phyloP scores from a whole-genome alignment of 2,113 vertebrate genomes.

The Patagioenas fasciata region DNA sequence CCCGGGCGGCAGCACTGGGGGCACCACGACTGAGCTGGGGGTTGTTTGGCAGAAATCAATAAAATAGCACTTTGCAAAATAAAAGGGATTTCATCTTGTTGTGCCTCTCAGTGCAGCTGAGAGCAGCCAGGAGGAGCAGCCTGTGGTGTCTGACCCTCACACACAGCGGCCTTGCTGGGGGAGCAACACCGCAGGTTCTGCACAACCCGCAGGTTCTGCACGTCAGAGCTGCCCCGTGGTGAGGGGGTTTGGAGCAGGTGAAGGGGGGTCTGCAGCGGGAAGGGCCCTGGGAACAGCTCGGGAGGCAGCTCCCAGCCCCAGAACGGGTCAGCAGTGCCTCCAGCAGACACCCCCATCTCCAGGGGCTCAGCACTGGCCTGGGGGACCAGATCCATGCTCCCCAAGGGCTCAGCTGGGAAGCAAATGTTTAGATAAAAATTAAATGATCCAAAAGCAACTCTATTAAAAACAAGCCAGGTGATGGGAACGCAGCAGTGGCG shows the following conservation, averaged over 20 bases:
- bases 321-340: background rate
- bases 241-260: too few species aligned
- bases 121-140: background rate
- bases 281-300: background rate
- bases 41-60: background rate
- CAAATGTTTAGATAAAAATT: conserved; percentile 20
- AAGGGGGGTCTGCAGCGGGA: background rate
- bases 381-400: background rate
- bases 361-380: background rate
- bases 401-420: conserved; percentile 5
- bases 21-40: background rate
- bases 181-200: accelerated
- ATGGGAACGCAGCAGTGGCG: background rate
- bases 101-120: background rate
- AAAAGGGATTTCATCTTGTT: background rate
- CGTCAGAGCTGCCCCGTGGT: too few species aligned
- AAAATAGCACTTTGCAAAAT: background rate
- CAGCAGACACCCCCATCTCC: background rate
- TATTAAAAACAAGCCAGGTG: background rate
- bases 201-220: background rate
- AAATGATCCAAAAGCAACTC: conserved; percentile 6
- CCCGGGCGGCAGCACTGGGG: accelerated
- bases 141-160: background rate
- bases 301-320: background rate
- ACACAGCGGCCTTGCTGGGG: background rate